Conservation (phyloP, 2,888 invertebrate species). For the Lycia hirtaria region DNA sequence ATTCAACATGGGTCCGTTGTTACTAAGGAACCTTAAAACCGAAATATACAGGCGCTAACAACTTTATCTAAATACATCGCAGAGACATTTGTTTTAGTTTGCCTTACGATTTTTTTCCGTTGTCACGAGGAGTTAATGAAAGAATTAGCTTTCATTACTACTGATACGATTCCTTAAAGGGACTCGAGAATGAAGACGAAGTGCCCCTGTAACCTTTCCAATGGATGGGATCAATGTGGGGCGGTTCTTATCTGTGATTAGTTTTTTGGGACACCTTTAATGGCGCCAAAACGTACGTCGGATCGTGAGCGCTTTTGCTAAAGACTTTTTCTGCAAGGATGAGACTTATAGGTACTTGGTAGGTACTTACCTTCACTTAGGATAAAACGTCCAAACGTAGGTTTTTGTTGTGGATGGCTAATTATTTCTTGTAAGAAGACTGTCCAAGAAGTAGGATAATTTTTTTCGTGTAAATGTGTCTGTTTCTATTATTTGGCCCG, state of each 20-base stretch:
- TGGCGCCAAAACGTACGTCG: constrained; percentile 50
- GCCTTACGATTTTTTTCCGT: constrained; percentile 76
- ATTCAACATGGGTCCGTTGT: no score
- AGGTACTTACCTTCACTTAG: no score
- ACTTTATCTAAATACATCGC: constrained; percentile 35
- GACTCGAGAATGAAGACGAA: constrained; percentile 82
- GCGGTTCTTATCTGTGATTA: constrained; percentile 76
- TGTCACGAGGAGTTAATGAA: constrained; percentile 84
- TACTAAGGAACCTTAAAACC: background rate
- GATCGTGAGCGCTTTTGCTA: constrained; percentile 16
- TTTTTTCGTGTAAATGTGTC: no score
- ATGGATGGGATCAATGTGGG: constrained; percentile 70
- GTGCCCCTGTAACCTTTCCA: constrained; percentile 76
- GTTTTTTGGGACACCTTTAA: constrained; percentile 70
- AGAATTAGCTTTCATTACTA: constrained; percentile 85
- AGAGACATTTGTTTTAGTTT: constrained; percentile 71
- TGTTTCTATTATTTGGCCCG: no score
- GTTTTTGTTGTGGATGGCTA: no score
- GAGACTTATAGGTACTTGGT: background rate
- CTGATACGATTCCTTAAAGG: constrained; percentile 84
- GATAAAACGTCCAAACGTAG: no score
- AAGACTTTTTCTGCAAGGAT: background rate
- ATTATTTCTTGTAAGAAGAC: no score
- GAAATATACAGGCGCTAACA: constrained; percentile 22
- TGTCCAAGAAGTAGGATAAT: no score